Evolutionary conservation across 2,888 invertebrate genomes (phyloP), one percentile per base, ranked within the genome.

Genomic region (Actias luna): DNA sequence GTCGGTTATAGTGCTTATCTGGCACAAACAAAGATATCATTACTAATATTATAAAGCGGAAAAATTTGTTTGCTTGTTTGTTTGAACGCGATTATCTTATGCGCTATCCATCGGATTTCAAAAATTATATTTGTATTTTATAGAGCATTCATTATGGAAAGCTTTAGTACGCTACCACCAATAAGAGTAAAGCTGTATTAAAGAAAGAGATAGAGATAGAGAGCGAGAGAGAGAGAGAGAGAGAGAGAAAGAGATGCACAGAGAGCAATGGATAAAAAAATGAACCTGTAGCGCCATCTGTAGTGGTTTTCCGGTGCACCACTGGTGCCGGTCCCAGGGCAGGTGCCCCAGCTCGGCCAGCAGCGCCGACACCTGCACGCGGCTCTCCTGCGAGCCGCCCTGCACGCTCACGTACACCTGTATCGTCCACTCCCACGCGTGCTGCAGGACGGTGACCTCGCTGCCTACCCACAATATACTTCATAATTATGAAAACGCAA

Each of bases 261-360:
- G n/a, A n/a, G n/a, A n/a, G n/a, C n/a, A n/a, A n/a, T n/a, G n/a
- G n/a, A n/a, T n/a, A n/a, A n/a, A n/a, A n/a, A n/a, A n/a, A 8
- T 2, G 36, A 25, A 88, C 89, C 85, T 87, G 83, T 22, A 82
- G 27, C 2, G 80, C 75, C 0, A 75, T 61, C 5, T 78, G 76
- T 12, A 88, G 59, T 50, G 76, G 74, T 58, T 69, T 62, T 1
- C 73, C 73, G 46, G 68, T 70, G 69, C 83, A 77, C 91, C 90
- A 91, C 73, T 84, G 84, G 63, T 78, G 76, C 7, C 67, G 65
- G 0, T 12, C 5, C 91, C 91, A 92, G 50, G 88, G 88, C 66
- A 89, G 71, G 14, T 61, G 61, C 0, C 68, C 70, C 36, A 87
- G 67, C 61, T 70, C 76, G 0, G 73, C 73, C 35, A 87, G 75